These are phyloP conservation scores for Lepisosteus oculatus DNA, from an alignment of 2,113 vertebrate species.

Conservation along the genomic window DNA sequence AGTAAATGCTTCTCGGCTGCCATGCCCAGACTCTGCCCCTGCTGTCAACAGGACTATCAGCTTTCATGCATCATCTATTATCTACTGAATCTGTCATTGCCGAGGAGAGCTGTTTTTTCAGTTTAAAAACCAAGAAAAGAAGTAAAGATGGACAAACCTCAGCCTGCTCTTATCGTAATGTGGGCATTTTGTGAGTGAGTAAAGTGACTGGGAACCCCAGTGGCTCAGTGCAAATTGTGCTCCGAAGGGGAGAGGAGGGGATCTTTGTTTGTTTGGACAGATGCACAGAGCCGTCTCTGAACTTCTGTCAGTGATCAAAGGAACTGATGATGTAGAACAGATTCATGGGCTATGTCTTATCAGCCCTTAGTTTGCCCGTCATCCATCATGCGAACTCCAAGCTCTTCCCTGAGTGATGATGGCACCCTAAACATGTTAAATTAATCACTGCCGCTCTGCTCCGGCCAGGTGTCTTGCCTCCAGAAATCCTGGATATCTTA, in stretches of 20 bases:
- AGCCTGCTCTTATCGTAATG: constrained; percentile 13
- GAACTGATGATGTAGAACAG: constrained; percentile 91
- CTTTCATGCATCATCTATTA: constrained; percentile 70
- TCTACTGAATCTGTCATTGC: constrained; percentile 68
- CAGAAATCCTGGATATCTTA: constrained; percentile 67
- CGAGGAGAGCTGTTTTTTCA: constrained; percentile 55
- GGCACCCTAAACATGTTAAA: constrained; percentile 88
- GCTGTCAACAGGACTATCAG: constrained; percentile 60
- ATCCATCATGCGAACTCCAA: constrained; percentile 83
- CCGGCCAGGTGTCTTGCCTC: constrained; percentile 91
- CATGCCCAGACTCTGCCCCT: constrained; percentile 50
- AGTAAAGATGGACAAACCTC: constrained; percentile 3
- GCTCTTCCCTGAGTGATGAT: constrained; percentile 80
- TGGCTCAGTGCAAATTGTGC: constrained; percentile 21
- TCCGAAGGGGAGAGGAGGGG: constrained; percentile 40
- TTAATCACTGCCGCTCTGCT: constrained; percentile 82
- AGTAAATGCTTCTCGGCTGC: constrained; percentile 51
- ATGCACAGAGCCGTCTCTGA: constrained; percentile 85
- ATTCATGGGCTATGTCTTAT: constrained; percentile 94
- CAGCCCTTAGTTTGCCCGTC: constrained; percentile 76
- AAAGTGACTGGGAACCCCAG: constrained; percentile 47
- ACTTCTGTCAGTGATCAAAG: constrained; percentile 92
- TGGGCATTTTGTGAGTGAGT: constrained; percentile 28
- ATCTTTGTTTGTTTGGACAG: constrained; percentile 88
- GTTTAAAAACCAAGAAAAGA: constrained; percentile 49